These are phyloP conservation scores for Phrynocephalus vlangalii DNA, from an alignment of 2,797 vertebrate genomes.

Conservation along the genomic window DNA sequence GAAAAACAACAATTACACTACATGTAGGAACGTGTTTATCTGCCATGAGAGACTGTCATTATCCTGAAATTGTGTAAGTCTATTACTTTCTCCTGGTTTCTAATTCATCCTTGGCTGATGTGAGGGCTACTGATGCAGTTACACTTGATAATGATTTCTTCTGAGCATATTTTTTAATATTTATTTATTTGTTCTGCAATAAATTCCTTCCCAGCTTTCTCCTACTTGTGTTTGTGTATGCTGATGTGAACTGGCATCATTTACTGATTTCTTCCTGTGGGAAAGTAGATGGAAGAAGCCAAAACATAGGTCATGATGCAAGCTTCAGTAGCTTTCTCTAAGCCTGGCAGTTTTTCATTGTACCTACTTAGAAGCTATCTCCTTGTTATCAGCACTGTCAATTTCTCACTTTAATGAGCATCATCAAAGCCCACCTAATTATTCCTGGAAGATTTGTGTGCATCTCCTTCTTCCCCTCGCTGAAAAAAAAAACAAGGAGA, in stretches of 20 bases:
- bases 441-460: conserved; percentile 24
- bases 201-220: not conserved
- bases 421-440: conserved; percentile 35
- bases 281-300: not conserved
- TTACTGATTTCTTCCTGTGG: not conserved
- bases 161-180: not conserved
- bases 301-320: not conserved
- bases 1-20: not conserved
- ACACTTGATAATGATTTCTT: not conserved
- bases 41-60: not conserved
- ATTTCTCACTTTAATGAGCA: conserved; percentile 47
- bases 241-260: conserved; percentile 5
- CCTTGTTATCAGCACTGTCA: not conserved
- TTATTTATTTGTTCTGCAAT: not conserved
- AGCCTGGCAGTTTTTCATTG: not conserved
- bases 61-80: not conserved
- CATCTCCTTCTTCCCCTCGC: conserved; percentile 3
- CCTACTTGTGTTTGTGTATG: not conserved
- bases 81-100: no score
- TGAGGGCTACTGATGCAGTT: not conserved
- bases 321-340: not conserved
- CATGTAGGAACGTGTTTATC: not conserved
- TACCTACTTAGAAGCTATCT: not conserved
- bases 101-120: not conserved
- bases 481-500: conserved; percentile 24